Evolutionary conservation across 2,113 vertebrate genomes (phyloP), one percentile per base, ranked within the genome.

Genomic region (Dipodomys merriami): DNA sequence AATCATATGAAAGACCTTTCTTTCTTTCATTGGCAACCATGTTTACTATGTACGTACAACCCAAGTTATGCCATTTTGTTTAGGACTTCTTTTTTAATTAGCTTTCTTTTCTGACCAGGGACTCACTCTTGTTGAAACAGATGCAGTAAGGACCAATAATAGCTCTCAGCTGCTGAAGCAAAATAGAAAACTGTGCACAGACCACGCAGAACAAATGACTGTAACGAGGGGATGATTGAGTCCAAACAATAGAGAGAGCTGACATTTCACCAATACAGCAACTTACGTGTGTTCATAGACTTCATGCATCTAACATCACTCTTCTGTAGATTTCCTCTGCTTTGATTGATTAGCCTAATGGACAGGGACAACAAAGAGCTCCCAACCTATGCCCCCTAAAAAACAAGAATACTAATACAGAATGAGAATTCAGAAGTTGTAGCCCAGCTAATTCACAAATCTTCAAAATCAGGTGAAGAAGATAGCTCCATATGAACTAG

Each of bases 111-210:
- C 97, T 97, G 96, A 97, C 97, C 96, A 93, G 94, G 95, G 95
- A 97, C 96, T 97, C 96, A 97, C 96, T 97, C 96, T 96, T 97
- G 95, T 97, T 98, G 96, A 98, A 98, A 98, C 97, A 98, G 97
- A 98, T 98, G 97, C 97, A 97, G 90, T 96, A 87, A 71, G 65
- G 86, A 83, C 97, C 97, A 97, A 96, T 97, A 98, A 98, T 98
- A 97, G 97, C 96, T 96, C 97, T 98, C 97, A 98, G 97, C 97
- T 98, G 97, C 97, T 97, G 97, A 96, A 96, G 85, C 93, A 94
- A 97, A 97, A 95, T 91, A 82, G 91, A 95, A 96, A 97, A 97
- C 97, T 97, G 77, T 94, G 91, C 92, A 86, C 93, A 95, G 35
- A 0, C 93, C 95, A 96, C 1, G 93, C 93, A 97, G 97, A 98